Evolutionary conservation across 2,888 invertebrate species (phyloP).

Genomic region (Apamea crenata): DNA sequence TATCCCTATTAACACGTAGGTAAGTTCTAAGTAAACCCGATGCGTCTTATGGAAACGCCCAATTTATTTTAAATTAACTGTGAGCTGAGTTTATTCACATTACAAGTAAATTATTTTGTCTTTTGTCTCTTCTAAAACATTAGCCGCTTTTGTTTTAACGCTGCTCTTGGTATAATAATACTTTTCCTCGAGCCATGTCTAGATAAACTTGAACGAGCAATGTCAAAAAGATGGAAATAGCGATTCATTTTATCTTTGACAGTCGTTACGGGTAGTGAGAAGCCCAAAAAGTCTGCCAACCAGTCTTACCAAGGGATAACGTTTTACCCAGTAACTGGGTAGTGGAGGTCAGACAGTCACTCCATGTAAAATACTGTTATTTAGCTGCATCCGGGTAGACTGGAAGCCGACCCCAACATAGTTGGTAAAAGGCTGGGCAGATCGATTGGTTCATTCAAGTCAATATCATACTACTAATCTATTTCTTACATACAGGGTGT

Average conservation of each 20-base stretch:
- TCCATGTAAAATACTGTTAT: not conserved
- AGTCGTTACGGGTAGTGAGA: not conserved
- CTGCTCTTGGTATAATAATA: not conserved
- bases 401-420: not conserved
- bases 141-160: not conserved
- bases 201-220: not conserved
- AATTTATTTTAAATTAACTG: conserved; percentile 38
- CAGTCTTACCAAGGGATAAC: not conserved
- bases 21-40: conserved; percentile 18
- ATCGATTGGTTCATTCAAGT: not conserved
- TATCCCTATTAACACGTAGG: not conserved
- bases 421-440: not conserved
- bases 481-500: not conserved
- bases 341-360: not conserved
- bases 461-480: not conserved
- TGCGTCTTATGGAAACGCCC: conserved; percentile 18
- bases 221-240: not conserved
- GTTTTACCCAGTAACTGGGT: not conserved
- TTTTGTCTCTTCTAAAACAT: conserved; percentile 14
- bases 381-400: not conserved
- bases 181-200: not conserved
- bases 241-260: not conserved
- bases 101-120: conserved; percentile 18
- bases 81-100: conserved; percentile 11
- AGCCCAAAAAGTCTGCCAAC: not conserved